Base-by-base conservation (phyloP, 2,888 invertebrate genomes). In the Eilema sororculum region DNA sequence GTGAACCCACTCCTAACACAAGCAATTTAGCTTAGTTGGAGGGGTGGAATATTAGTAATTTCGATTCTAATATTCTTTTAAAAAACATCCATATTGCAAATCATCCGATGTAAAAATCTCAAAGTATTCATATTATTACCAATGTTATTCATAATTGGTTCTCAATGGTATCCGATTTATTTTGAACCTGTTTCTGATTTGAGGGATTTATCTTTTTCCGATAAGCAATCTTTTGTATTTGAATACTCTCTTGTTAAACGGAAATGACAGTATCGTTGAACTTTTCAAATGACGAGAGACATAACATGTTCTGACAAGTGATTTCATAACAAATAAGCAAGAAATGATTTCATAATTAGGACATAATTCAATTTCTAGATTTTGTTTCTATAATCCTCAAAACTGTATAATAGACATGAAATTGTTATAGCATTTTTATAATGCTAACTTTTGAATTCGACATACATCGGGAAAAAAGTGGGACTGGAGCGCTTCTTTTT, bases 171-270 rank as follows among this genome's bases (percentile, higher is more conserved):
- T 16, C 13, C 41, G 16, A 41, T 41, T 41, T 41, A 52, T 52
- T 30, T 67, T 28, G 16, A 8, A 16, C 10, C 20, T 24, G 25
- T n/a, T 58, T n/a, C 33, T n/a, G 37, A 65, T 65, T 69, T 62
- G 56, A 65, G 62, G 20, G 8, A 75, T 68, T 68, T 10, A 64
- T 72, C 33, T 74, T 57, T 69, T 41, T 57, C 24, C 56, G 24
- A 65, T 37, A 22, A 9, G 0, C 25, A n/a, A 58, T n/a, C 20
- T 37, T 58, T 25, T 58, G 13, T 58, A 52, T 52, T 52, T n/a
- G 52, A 52, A 52, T 46, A 46, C 52, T n/a, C 52, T 52, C n/a
- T 52, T 52, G n/a, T 52, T 52, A 52, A 52, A 52, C 52, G n/a
- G 52, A 52, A n/a, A 52, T 52, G n/a, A 9, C 52, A n/a, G 9